A percentile compares a stretch with the other conserved stretches of the same genome.
These are phyloP conservation scores for Tachyglossus aculeatus DNA, from an alignment of 2,797 vertebrate species.

Conservation along the genomic window DNA sequence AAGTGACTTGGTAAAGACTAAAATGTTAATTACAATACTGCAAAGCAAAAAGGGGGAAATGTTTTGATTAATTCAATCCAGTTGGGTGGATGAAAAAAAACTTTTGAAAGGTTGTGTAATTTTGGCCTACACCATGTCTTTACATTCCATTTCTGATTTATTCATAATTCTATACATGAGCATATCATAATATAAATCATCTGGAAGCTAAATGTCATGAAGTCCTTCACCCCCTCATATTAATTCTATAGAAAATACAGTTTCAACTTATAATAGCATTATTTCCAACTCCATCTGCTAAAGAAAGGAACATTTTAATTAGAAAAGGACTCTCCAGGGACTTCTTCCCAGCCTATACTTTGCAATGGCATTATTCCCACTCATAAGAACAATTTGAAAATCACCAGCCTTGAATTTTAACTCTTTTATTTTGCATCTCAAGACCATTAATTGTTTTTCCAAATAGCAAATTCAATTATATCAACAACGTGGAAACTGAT, in stretches of 20 bases:
- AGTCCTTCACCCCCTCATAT: not conserved
- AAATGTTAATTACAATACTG: not conserved
- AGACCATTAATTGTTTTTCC: not conserved
- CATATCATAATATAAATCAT: not conserved
- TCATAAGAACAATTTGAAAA: conserved; percentile 1
- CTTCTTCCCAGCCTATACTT: not conserved
- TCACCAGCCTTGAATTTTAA: not conserved
- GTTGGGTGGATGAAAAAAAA: not conserved
- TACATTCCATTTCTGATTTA: not conserved
- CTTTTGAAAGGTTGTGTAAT: not conserved
- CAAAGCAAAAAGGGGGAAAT: not conserved
- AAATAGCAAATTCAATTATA: not conserved
- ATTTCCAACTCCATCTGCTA: not conserved
- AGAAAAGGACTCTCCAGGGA: not conserved
- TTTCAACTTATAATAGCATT: not conserved
- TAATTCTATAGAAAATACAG: not conserved
- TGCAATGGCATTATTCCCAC: not conserved
- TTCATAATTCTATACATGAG: not conserved
- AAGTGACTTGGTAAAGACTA: not conserved
- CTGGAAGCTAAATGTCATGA: not conserved
- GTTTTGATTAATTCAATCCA: not conserved
- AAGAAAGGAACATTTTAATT: not conserved
- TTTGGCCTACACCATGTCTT: not conserved
- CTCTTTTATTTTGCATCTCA: conserved; percentile 2
- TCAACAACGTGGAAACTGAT: not conserved